Evolutionary conservation across 2,888 invertebrate genomes (phyloP), one percentile per base, ranked within the genome.

Genomic region (Diaprepes abbreviatus): DNA sequence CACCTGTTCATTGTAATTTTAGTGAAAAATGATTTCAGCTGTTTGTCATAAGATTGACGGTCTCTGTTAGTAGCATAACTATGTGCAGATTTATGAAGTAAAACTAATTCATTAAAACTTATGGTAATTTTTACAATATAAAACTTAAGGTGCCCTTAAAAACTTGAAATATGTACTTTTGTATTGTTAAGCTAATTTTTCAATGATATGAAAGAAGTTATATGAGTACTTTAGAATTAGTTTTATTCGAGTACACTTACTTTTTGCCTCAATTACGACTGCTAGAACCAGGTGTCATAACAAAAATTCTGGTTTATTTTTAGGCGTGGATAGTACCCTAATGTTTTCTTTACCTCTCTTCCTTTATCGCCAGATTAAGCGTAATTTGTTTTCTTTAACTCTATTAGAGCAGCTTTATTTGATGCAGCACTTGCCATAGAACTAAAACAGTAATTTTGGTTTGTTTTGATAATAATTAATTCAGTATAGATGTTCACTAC

Each of bases 281-380:
- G 43, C 31, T 17, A 38, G 43, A 33, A 70, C 77, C 77, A 77
- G 77, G 77, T 78, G 78, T 66, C 68, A 74, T 62, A 76, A 77
- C 74, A 76, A 67, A 65, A 71, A 65, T 70, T 45, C 70, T 68
- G 63, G 54, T 63, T 50, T 35, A 64, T 45, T 28, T 50, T 14
- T 16, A 14, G 19, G 24, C 12, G 2, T 10, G 35, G 57, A 54
- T 72, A 52, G 38, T 31, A 67, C 50, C 38, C 52, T 65, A 71
- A 64, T 75, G 66, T 75, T 66, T 75, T 73, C 63, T 72, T 71
- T 64, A 7, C 48, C 28, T 14, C 14, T 24, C 28, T 28, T 50
- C 28, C 28, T 28, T 50, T 50, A 21, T 50, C 2, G 12, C 21
- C n/a, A n/a, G n/a, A 28, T 50, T 14, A 16, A 12, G 2, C 14